Evolutionary conservation across 1,140 invertebrate genomes (phyloP).

Genomic region (Ctenoplectra terminalis): DNA sequence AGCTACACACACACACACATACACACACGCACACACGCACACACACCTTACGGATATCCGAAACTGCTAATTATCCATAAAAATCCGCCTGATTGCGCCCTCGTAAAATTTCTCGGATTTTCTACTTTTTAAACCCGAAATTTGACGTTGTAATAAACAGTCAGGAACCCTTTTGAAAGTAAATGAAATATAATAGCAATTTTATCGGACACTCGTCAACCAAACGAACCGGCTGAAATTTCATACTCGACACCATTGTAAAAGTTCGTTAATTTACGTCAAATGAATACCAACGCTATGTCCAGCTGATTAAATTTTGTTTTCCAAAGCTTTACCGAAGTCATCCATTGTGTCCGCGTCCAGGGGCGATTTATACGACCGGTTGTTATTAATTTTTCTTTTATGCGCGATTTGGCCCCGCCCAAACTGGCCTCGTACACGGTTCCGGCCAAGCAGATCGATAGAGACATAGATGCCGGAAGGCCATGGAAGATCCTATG

Average conservation of each 20-base stretch:
- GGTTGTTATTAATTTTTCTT: constrained; percentile 58
- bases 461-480: constrained; percentile 75
- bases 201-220: too few relatives aligned
- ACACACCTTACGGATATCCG: neutral
- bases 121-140: too few relatives aligned
- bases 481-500: constrained; percentile 60
- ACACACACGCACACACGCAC: too few relatives aligned
- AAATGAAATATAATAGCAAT: too few relatives aligned
- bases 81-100: constrained; percentile 21
- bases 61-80: constrained; percentile 21
- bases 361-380: constrained; percentile 10
- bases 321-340: neutral
- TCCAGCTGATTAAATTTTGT: neutral
- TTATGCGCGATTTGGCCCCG: constrained; percentile 67
- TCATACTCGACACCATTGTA: neutral
- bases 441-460: constrained; percentile 74
- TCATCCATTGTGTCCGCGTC: neutral
- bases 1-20: too few relatives aligned
- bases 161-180: too few relatives aligned
- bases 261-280: neutral
- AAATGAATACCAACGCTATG: neutral
- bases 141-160: too few relatives aligned
- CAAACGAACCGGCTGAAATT: neutral
- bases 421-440: constrained; percentile 74
- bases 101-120: neutral